Evolutionary conservation across 2,888 invertebrate species (phyloP), one percentile per base, ranked within the genome.

Genomic region (Eudasyphora cyanicolor): DNA sequence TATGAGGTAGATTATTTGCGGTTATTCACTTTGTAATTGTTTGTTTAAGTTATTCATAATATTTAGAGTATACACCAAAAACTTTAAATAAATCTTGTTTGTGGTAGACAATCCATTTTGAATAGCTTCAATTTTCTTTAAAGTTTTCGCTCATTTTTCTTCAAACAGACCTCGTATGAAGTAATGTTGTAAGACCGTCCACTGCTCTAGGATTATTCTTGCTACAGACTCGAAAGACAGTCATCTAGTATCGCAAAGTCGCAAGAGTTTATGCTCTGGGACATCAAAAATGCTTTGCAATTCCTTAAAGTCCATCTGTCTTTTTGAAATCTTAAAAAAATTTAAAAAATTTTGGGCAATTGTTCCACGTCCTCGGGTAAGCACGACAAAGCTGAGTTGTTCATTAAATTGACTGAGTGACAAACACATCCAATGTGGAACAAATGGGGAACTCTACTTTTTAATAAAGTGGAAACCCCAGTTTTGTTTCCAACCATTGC

Each of bases 401-500:
- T 75, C 5, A 75, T 60, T 35, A 79, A 21, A 67, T 74, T 57
- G 19, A 67, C 24, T 1, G 79, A 79, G n/a, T 79, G 74, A 19
- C 74, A 74, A 21, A 79, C 54, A 45, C 79, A 79, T 19, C 79
- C 67, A 35, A 79, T 60, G 24, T 71, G 71, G 19, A 62, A 79
- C 10, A 79, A 27, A n/a, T 73, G 10, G 3, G 54, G 67, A 17
- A 74, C 14, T 73, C 74, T 67, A 17, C 32, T 49, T 32, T 74
- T 67, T 67, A 74, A 79, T 29, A 79, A 79, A n/a, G 60, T 62
- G 2, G 42, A 38, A 0, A 82, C 71, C 27, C 76, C 73, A 49
- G 17, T 64, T 54, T 76, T 49, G 60, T 93, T 93, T 51, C 76
- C 79, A 24, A 74, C 75, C 75, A 79, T 79, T 45, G 54, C 69